These are phyloP conservation scores for Cynocephalus volans DNA, from an alignment of 2,113 vertebrate species.

Conservation along the genomic window DNA sequence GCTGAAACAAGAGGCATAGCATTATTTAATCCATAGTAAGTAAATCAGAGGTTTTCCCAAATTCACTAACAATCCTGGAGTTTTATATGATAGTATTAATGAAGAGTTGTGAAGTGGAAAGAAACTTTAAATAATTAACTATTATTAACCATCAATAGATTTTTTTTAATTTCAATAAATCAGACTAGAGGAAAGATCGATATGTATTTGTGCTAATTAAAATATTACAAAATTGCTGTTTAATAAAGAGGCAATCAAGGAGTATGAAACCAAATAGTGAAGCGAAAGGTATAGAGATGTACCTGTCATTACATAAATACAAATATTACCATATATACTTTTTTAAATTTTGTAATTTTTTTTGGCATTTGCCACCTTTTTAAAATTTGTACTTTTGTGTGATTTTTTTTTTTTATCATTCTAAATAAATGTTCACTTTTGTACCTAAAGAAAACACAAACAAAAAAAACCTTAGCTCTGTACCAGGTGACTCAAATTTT, in stretches of 20 bases:
- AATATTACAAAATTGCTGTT: not conserved
- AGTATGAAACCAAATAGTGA: not conserved
- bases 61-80: not conserved
- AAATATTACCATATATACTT: not conserved
- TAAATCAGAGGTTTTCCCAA: too few relatives aligned
- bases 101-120: not conserved
- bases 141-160: not conserved
- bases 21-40: not conserved
- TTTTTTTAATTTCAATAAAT: not conserved
- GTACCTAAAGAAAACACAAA: not conserved
- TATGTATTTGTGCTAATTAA: slow-evolving; percentile 12
- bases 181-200: not conserved
- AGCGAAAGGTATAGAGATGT: not conserved
- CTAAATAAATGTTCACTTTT: not conserved
- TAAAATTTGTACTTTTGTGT: slow-evolving; percentile 2
- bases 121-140: not conserved
- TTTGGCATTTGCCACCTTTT: not conserved
- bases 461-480: too few relatives aligned
- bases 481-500: not conserved
- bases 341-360: not conserved
- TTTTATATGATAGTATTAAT: not conserved
- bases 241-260: not conserved
- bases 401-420: not conserved
- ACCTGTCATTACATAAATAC: not conserved
- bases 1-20: not conserved